These are phyloP conservation scores for Rhea americana DNA, from an alignment of 2,113 vertebrate species.

Conservation along the genomic window DNA sequence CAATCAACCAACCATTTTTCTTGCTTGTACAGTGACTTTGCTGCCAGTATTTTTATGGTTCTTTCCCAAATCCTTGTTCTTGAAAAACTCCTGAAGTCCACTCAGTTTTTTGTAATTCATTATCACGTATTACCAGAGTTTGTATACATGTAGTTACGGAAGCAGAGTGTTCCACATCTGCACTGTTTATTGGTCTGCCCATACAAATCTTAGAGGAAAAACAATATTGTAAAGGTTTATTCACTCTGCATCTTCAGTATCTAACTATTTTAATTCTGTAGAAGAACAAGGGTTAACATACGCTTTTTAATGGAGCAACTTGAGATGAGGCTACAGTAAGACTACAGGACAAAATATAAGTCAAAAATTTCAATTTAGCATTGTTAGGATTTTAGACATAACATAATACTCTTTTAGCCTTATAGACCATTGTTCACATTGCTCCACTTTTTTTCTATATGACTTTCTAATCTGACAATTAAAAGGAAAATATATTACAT, in stretches of 20 bases:
- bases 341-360: background rate
- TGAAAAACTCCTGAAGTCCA: background rate
- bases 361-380: fast-evolving
- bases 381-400: background rate
- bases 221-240: fast-evolving
- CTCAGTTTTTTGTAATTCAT: background rate
- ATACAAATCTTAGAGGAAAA: background rate
- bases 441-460: fast-evolving
- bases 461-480: background rate
- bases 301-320: background rate
- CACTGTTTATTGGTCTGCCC: background rate
- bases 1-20: background rate
- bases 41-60: background rate
- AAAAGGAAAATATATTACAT: background rate
- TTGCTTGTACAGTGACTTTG: background rate
- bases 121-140: background rate
- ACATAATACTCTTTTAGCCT: background rate
- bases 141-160: background rate
- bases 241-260: background rate
- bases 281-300: background rate
- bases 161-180: background rate
- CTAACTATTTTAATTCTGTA: background rate
- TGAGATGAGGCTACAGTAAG: background rate
- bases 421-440: background rate
- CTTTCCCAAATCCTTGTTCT: background rate